phyloP scores from a whole-genome alignment of 2,888 invertebrate genomes.

The Tuta absoluta region DNA sequence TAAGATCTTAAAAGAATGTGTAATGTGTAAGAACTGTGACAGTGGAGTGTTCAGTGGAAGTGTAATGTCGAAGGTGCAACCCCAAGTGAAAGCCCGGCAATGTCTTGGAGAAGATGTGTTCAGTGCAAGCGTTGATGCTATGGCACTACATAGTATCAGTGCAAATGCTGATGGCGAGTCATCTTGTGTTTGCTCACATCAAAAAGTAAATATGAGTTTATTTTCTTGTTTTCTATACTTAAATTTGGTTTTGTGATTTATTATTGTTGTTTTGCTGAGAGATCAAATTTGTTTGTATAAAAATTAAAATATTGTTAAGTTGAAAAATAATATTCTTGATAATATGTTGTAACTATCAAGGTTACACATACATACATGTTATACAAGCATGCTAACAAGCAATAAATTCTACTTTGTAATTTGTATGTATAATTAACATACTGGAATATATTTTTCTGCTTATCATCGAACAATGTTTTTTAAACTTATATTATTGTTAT shows the following conservation, averaged over 20 bases:
- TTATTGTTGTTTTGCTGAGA: slow-evolving; percentile 35
- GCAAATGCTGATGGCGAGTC: slow-evolving; percentile 45
- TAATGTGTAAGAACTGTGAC: slow-evolving; percentile 59
- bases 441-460: slow-evolving; percentile 14
- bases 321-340: slow-evolving; percentile 9
- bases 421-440: background rate
- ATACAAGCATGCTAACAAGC: background rate
- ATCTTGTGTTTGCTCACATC: slow-evolving; percentile 47
- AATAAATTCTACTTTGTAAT: background rate
- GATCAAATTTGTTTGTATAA: slow-evolving; percentile 26
- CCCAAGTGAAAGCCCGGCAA: slow-evolving; percentile 47
- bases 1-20: slow-evolving; percentile 63
- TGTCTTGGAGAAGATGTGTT: slow-evolving; percentile 50
- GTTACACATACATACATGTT: background rate
- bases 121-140: slow-evolving; percentile 53
- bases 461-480: background rate
- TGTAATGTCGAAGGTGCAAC: slow-evolving; percentile 43
- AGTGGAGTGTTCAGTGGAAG: slow-evolving; percentile 69
- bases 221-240: slow-evolving; percentile 61
- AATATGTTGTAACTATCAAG: slow-evolving; percentile 1
- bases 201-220: slow-evolving; percentile 75
- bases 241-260: slow-evolving; percentile 54
- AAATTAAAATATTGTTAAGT: background rate
- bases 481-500: background rate
- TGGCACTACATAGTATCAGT: background rate